Evolutionary conservation across 2,797 vertebrate genomes (phyloP), one percentile per base, ranked within the genome.

Genomic region (Taenioides sp.): DNA sequence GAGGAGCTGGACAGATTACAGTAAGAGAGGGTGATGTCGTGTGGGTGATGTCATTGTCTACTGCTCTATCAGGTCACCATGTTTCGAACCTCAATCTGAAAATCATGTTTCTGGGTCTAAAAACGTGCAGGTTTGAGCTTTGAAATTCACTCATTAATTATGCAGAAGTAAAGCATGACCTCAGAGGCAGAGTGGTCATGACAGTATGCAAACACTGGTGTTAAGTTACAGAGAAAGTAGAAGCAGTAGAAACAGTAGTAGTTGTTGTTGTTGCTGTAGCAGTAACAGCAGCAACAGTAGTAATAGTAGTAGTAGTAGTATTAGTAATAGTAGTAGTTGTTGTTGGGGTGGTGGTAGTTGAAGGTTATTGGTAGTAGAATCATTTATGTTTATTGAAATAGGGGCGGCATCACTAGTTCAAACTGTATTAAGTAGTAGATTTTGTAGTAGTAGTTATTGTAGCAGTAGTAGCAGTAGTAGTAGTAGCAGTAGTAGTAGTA

Each of bases 1-100:
- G 61, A 12, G 61, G 17, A 20, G 31, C 60, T 3, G 60, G 20
- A n/a, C 18, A 31, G 9, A 40, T 63, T 65, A 65, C 40, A 65
- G 63, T 65, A 49, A 49, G 63, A 65, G 63, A 5, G 14, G 63
- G 40, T 49, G 40, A 49, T 49, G 63, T 27, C 40, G 37, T 7
- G 12, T 7, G 12, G 3, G 11, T 65, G 63, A 65, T 50, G 64
- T 65, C 64, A 65, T 22, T 17, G 62, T 64, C 37, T 64, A 22
- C 16, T 63, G 34, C 18, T 27, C 16, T 4, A 5, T 62, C 11
- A 20, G 60, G 60, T 63, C 61, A 22, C 34, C 37, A 1, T 14
- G 34, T 63, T 22, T 63, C 18, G 6, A 20, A 20, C 60, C 28
- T 20, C n/a, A 37, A 62, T 20, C 60, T 61, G 59, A 18, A 61